Conservation (phyloP, 2,797 vertebrate species). For the Decapterus maruadsi region DNA sequence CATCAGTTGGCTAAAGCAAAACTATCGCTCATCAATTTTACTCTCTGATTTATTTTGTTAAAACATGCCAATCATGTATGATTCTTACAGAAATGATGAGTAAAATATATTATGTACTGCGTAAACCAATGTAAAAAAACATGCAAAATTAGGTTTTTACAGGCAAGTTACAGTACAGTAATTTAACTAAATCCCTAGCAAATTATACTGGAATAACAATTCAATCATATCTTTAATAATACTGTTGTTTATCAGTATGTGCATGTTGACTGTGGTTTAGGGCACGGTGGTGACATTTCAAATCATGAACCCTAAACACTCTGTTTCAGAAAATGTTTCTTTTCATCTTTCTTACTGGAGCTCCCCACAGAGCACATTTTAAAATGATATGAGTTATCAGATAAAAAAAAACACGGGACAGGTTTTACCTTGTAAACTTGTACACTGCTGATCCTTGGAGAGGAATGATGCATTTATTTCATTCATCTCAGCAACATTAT, state of each 20-base stretch:
- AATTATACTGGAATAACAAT: not conserved
- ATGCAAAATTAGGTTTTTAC: not conserved
- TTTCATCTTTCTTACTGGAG: not conserved
- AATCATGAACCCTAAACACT: not conserved
- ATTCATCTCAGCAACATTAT: not conserved
- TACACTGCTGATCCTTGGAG: not conserved
- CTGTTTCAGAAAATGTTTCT: slow-evolving; percentile 1
- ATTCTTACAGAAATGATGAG: too few relatives aligned
- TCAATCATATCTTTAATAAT: too few relatives aligned
- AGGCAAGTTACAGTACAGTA: not conserved
- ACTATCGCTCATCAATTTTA: not conserved
- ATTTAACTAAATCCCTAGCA: not conserved
- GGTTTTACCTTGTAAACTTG: not conserved
- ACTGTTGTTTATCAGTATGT: not conserved
- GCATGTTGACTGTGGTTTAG: not conserved
- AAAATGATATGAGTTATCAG: not conserved
- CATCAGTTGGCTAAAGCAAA: not conserved
- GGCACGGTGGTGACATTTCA: not conserved
- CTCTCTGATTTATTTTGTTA: not conserved
- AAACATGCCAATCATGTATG: not conserved
- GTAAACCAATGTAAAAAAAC: not conserved
- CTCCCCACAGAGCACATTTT: not conserved
- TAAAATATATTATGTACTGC: not conserved
- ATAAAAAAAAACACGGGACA: not conserved
- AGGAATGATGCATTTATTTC: not conserved